Evolutionary conservation across 2,113 vertebrate species (phyloP), one percentile per base, ranked within the genome.

Genomic region (Sebastes fasciatus): DNA sequence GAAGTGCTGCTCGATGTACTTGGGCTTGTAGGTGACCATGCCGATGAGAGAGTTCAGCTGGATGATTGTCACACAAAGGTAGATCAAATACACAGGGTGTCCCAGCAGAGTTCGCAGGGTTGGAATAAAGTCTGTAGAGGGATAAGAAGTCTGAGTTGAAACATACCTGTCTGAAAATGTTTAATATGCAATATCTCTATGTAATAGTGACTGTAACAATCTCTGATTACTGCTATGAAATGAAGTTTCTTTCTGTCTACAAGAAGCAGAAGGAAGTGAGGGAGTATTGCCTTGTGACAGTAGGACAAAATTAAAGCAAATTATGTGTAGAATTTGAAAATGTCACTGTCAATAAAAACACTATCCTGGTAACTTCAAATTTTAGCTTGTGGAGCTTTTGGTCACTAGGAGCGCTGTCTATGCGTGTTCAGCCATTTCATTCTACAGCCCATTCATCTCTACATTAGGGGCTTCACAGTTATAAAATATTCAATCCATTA

Each of bases 1-100:
- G 76, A 97, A 99, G 73, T 99, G 97, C 76, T 98, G 97, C 62
- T 99, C 98, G 48, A 98, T 80, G 81, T 96, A 98, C 84, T 99
- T 99, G 78, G 97, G 95, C 58, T 96, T 57, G 81, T 97, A 99
- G 67, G 97, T 97, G 19, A 98, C 40, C 82, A 90, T 86, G 52
- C 97, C 97, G 23, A 97, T 93, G 71, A 96, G 94, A 10, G 94
- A 89, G 85, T 88, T 98, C 75, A 95, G 67, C 34, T 96, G 90
- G 49, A 97, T 79, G 87, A 97, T 79, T 46, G 94, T 92, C 84
- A 91, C 75, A 84, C 92, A 79, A 85, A 97, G 34, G 85, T 94
- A 83, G 8, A 95, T 77, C 40, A 96, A 1, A 82, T 97, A 99
- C 6, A 97, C 88, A 14, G 86, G 92, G 89, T 97, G 96, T 70